Base-by-base conservation (phyloP, 2,888 invertebrate genomes). In the Morpho achilles region DNA sequence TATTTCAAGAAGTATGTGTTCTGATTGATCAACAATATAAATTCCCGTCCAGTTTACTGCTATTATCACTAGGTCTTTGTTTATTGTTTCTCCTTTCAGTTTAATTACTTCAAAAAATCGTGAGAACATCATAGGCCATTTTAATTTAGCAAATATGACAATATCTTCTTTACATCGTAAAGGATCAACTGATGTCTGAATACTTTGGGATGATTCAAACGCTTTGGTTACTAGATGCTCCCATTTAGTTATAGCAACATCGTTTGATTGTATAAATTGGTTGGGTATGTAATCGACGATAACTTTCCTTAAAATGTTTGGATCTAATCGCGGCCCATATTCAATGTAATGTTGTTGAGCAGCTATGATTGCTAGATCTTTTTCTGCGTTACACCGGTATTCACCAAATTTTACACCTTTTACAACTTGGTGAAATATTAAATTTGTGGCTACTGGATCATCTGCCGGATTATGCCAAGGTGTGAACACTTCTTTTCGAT, bases 41-140 rank as follows among this genome's bases (percentile, higher is more conserved):
- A 98, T 93, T 2, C 98, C 98, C 0, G 96, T 96, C 94, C 97
- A 97, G 83, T 99, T 99, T 4, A 99, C 94, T 3, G 98, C 98
- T 64, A 99, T 94, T 56, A 99, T 96, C 22, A 98, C 93, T 69
- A 97, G 94, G 68, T 94, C 93, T 67, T 92, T 93, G 7, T 91
- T 88, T 7, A 95, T 89, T 40, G 92, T 89, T 0, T 94, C 94
- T 0, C 95, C 96, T 62, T 94, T 93, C 50, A 93, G 83, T 76
- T 95, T 95, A n/a, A 95, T 91, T 0, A 96, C 97, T 88, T 99
- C 98, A 75, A 96, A 99, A 81, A 98, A 98, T 74, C 97, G 93
- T 0, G 98, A 98, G 82, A 99, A 99, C 7, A 98, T 88, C 80
- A 99, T 94, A 0, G 98, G 97, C 98, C 98, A 99, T 69, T 97